Evolutionary conservation across 2,113 vertebrate genomes (phyloP), one percentile per base, ranked within the genome.

Genomic region (Leuciscus idus): DNA sequence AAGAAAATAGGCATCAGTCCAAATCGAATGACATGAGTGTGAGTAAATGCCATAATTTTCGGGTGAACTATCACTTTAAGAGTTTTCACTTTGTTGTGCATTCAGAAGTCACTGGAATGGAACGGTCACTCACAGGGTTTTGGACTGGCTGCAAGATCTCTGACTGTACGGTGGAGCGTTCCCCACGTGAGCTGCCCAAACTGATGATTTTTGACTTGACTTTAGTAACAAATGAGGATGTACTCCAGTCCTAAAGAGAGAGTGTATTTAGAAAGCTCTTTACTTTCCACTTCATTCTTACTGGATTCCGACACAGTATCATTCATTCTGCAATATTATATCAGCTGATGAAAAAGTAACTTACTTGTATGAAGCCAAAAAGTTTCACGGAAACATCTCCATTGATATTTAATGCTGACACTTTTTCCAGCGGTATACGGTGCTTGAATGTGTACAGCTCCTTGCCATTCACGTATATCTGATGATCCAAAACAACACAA

Each of bases 381-480:
- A 86, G 6, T 0, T 28, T 43, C 10, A 81, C 2, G 2, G 19
- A 13, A 50, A 74, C 66, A 48, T 19, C 36, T 81, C 78, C 66
- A 23, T 1, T 1, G 21, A 86, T 86, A 19, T 72, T 55, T 33
- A 86, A 12, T 2, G 30, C 1, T n/a, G 52, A 48, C 7, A 74
- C 7, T 13, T 30, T 48, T 12, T 74, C 85, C 43, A 86, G 19
- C 4, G 68, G 64, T 17, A 81, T 21, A 43, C 78, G 85, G 39
- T 86, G 78, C 52, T 75, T 86, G 55, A 86, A 86, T n/a, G 23
- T 30, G 57, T 59, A 50, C 17, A 3, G 19, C 23, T 48, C n/a
- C 11, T 48, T 15, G 28, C 70, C 79, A 64, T 86, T 86, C n/a
- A 86, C 85, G 1, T 75, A 86, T 4, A 86, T 55, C 85, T 86